Conservation (phyloP, 2,888 invertebrate species). For the Aspidiotus destructor region DNA sequence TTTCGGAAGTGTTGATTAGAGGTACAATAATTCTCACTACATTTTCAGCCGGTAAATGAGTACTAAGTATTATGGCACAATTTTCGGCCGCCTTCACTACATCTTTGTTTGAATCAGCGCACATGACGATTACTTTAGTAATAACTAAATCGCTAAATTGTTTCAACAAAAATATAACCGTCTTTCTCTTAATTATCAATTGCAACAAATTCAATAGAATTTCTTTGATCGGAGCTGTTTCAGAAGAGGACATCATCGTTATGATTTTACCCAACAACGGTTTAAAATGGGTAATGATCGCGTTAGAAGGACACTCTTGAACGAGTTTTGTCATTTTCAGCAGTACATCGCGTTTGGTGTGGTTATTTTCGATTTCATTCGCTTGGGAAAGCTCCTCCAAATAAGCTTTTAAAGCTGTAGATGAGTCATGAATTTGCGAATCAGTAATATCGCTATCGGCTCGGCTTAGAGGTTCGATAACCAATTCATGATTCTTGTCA, state of each 20-base stretch:
- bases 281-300: constrained; percentile 26
- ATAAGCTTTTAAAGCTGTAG: constrained; percentile 5
- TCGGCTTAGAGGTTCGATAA: neutral
- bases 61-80: constrained; percentile 53
- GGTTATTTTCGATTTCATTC: neutral
- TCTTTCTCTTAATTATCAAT: constrained; percentile 70
- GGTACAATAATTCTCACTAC: constrained; percentile 54
- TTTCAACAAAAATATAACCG: constrained; percentile 67
- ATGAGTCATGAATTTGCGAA: neutral
- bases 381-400: constrained; percentile 15
- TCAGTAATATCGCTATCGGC: constrained; percentile 14
- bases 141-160: constrained; percentile 85
- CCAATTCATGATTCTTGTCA: neutral
- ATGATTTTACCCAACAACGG: constrained; percentile 16
- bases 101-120: constrained; percentile 61
- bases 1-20: constrained; percentile 69
- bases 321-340: constrained; percentile 15
- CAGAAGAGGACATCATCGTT: constrained; percentile 40
- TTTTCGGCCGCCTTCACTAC: constrained; percentile 68
- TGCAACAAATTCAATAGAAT: constrained; percentile 53
- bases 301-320: constrained; percentile 21
- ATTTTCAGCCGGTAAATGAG: constrained; percentile 41
- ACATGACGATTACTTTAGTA: constrained; percentile 77
- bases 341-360: constrained; percentile 3
- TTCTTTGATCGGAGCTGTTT: constrained; percentile 46